Evolutionary conservation across 2,113 vertebrate species (phyloP).

Genomic region (Rynchops niger): DNA sequence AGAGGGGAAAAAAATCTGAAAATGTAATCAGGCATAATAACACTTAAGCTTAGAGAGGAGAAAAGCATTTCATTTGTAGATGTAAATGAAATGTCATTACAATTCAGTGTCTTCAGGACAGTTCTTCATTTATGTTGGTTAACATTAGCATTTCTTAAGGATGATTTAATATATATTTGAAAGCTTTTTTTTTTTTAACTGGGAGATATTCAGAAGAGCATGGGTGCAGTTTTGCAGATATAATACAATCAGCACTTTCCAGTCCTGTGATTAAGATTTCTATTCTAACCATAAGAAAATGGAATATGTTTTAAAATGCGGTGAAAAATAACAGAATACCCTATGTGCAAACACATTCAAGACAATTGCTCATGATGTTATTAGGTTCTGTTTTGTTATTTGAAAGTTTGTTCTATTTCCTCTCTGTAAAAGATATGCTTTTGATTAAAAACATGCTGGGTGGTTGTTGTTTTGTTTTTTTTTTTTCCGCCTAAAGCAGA

Average conservation of each 20-base stretch:
- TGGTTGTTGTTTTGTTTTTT: background rate
- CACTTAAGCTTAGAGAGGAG: background rate
- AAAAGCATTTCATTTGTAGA: conserved; percentile 27
- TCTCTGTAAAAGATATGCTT: background rate
- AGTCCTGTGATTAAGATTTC: background rate
- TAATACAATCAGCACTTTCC: background rate
- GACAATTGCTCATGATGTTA: background rate
- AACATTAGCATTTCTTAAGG: conserved; percentile 18
- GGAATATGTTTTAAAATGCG: background rate
- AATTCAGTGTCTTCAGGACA: background rate
- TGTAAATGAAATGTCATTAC: conserved; percentile 31
- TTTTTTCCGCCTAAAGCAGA: background rate
- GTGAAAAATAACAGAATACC: background rate
- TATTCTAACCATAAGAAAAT: conserved; percentile 4
- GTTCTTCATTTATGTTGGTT: conserved; percentile 6
- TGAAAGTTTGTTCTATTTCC: background rate
- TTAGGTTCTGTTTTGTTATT: background rate
- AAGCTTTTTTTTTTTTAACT: background rate
- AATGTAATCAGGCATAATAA: conserved; percentile 1
- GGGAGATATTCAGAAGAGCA: background rate
- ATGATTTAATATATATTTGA: background rate
- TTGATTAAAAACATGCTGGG: background rate
- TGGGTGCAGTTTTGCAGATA: background rate
- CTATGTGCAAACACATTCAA: background rate
- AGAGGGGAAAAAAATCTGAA: background rate